These are phyloP conservation scores for Tychaedon coryphoeus DNA, from an alignment of 2,113 vertebrate species.

Conservation along the genomic window DNA sequence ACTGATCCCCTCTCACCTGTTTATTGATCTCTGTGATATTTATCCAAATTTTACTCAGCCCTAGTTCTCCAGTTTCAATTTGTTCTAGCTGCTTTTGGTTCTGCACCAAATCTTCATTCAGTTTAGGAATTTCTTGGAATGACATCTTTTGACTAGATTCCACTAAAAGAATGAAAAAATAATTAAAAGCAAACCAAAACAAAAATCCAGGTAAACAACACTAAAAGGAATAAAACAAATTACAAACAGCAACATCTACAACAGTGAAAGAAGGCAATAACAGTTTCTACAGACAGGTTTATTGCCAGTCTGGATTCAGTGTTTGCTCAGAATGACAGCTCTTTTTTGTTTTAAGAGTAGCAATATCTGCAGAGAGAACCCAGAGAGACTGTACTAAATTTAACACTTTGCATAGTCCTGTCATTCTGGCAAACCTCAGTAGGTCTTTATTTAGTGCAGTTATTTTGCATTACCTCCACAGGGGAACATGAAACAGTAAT, in stretches of 20 bases:
- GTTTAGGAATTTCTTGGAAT: constrained; percentile 89
- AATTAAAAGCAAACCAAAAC: background rate
- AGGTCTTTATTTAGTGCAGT: constrained; percentile 11
- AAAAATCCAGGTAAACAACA: background rate
- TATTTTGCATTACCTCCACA: background rate
- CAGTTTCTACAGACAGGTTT: background rate
- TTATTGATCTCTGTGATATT: constrained; percentile 93
- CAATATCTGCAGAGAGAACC: background rate
- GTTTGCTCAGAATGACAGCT: background rate
- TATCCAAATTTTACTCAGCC: constrained; percentile 88
- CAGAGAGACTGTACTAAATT: background rate
- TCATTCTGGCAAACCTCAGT: background rate
- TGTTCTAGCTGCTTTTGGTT: constrained; percentile 86
- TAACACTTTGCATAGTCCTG: background rate
- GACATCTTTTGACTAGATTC: constrained; percentile 91
- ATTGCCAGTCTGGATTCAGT: background rate
- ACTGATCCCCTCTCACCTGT: constrained; percentile 78
- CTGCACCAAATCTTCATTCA: constrained; percentile 89
- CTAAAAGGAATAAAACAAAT: background rate
- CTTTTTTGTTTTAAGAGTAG: background rate
- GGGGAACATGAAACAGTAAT: background rate
- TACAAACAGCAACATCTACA: background rate
- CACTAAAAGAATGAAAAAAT: constrained; percentile 76
- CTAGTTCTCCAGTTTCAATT: constrained; percentile 85
- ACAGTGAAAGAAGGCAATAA: background rate